Evolutionary conservation across 2,113 vertebrate genomes (phyloP), one percentile per base, ranked within the genome.

Genomic region (Sinocyclocheilus rhinocerous): DNA sequence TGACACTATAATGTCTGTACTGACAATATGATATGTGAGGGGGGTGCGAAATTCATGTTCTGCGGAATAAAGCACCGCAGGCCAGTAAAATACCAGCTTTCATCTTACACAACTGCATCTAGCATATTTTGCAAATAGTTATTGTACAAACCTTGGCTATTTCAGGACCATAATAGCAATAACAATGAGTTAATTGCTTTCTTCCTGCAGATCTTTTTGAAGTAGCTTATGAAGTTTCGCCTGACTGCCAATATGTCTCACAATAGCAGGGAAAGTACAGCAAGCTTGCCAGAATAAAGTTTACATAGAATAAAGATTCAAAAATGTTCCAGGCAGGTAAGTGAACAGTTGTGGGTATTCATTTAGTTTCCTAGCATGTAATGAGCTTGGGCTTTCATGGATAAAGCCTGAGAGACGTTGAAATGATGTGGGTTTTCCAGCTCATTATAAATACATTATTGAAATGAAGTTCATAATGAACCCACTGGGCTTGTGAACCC

Each of bases 371-470:
- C 16, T 29, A 16, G n/a, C 75, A 76, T 39, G 50, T 73, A 73
- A n/a, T 73, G 81, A 83, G 57, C 81, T 57, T n/a, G 5, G 42
- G 29, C 48, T 84, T 73, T 59, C 42, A 73, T 57, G 82, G 50
- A 59, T 59, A 48, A 42, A 75, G 48, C 33, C 33, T 24, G 4
- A 24, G 82, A 59, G 82, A 84, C 3, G 5, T 36, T 70, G 24
- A 69, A 82, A 48, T 52, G 11, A 72, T 83, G 69, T 10, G 4
- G 69, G 69, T 57, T 72, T 82, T 82, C 45, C 80, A 82, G 26
- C 63, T 82, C 80, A 82, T 82, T 82, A 82, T 82, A 82, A 82
- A 70, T 29, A 36, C 26, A 82, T 82, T 67, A 67, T 67, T 82
- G 52, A 82, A 82, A 69, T 22, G 36, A 59, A 24, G 63, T 82